Conservation (phyloP, 2,113 vertebrate genomes). For the Aptenodytes patagonicus region DNA sequence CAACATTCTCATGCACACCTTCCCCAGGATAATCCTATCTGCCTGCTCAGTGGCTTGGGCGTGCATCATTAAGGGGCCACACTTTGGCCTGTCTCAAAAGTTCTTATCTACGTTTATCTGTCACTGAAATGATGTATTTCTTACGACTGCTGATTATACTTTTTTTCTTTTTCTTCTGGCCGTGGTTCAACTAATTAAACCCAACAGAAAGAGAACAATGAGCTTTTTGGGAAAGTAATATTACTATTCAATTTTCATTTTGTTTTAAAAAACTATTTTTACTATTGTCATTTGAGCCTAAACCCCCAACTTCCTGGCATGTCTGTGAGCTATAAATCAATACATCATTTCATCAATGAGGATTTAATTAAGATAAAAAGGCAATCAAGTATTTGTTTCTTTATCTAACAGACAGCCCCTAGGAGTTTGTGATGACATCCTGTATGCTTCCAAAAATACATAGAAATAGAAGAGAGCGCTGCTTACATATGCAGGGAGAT, state of each 20-base stretch:
- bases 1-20: neutral
- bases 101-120: neutral
- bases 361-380: constrained; percentile 70
- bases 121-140: neutral
- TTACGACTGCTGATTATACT: neutral
- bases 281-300: neutral
- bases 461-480: neutral
- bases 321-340: constrained; percentile 26
- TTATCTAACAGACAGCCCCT: constrained; percentile 23
- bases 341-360: constrained; percentile 27
- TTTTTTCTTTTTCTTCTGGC: neutral
- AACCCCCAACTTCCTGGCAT: neutral
- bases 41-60: neutral
- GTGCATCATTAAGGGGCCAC: neutral
- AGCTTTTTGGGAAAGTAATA: neutral
- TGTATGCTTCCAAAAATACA: neutral
- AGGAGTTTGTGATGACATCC: neutral
- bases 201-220: neutral
- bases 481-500: neutral
- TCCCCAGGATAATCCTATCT: neutral
- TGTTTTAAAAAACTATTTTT: neutral
- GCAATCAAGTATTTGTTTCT: constrained; percentile 50
- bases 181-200: neutral
- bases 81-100: neutral
- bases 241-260: neutral